Evolutionary conservation across 2,113 vertebrate genomes (phyloP).

Genomic region (Ramphastos sulfuratus): DNA sequence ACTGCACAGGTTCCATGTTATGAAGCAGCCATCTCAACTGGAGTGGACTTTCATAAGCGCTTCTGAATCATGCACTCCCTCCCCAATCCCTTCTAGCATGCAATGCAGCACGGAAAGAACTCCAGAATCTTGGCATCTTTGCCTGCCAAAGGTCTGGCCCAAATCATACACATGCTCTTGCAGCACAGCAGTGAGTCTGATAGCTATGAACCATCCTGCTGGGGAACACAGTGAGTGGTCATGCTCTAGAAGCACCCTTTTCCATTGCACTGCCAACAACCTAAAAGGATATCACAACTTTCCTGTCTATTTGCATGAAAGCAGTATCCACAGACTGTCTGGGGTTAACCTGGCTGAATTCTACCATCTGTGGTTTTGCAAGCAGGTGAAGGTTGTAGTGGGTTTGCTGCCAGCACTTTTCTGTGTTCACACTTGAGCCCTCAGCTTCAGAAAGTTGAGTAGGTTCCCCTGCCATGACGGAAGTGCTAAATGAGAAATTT

Average conservation of each 20-base stretch:
- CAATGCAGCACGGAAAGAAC: neutral
- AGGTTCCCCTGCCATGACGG: neutral
- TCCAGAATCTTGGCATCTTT: neutral
- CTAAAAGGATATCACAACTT: neutral
- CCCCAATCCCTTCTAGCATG: neutral
- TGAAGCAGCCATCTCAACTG: fast-evolving
- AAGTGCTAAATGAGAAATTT: neutral
- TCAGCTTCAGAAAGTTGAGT: neutral
- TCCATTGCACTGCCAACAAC: neutral
- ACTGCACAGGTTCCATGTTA: fast-evolving
- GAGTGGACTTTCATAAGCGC: neutral
- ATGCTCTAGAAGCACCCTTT: neutral
- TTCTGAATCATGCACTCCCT: neutral
- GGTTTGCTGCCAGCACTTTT: neutral
- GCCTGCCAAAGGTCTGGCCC: neutral
- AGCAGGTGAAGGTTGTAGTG: neutral
- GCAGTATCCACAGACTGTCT: neutral
- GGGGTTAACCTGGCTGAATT: neutral
- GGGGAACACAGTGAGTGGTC: neutral
- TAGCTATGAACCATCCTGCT: neutral
- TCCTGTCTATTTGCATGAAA: neutral
- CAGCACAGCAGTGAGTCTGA: neutral
- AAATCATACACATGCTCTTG: neutral
- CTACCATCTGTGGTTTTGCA: neutral
- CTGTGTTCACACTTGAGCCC: neutral